Percentiles rank a stretch among this genome's conserved stretches.
These are phyloP conservation scores for Drosophila paranaensis DNA, from an alignment of 2,888 invertebrate species.

Conservation along the genomic window DNA sequence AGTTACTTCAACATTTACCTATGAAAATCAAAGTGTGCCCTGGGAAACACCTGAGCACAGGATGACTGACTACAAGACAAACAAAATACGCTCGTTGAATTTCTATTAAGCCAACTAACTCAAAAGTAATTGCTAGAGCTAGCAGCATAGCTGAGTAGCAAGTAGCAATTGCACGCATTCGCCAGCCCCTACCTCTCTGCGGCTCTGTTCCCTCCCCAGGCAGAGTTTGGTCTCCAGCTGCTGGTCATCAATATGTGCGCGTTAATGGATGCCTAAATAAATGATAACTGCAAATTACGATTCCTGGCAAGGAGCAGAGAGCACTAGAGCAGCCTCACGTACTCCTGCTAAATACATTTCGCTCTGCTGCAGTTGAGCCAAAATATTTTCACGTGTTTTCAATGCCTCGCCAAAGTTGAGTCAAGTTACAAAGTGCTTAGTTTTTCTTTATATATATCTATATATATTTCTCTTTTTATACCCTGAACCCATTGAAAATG, in stretches of 20 bases:
- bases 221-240: constrained; percentile 12
- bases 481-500: too few species aligned
- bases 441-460: constrained; percentile 7
- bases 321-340: constrained; percentile 56
- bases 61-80: constrained; percentile 56
- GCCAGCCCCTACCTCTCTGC: not conserved
- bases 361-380: constrained; percentile 66
- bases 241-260: constrained; percentile 74
- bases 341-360: constrained; percentile 72
- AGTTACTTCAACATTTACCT: constrained; percentile 71
- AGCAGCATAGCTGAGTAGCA: constrained; percentile 33
- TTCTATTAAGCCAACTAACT: constrained; percentile 78
- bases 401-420: constrained; percentile 30
- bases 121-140: constrained; percentile 77
- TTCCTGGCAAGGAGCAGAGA: constrained; percentile 42
- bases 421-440: constrained; percentile 45
- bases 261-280: constrained; percentile 80
- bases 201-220: constrained; percentile 5
- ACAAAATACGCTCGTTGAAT: constrained; percentile 75
- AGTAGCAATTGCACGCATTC: constrained; percentile 56
- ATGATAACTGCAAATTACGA: constrained; percentile 80
- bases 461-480: not conserved
- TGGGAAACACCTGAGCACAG: constrained; percentile 51
- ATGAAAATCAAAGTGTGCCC: constrained; percentile 76
- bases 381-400: constrained; percentile 78